Evolutionary conservation across 2,888 invertebrate genomes (phyloP).

Genomic region (Carcina quercana): DNA sequence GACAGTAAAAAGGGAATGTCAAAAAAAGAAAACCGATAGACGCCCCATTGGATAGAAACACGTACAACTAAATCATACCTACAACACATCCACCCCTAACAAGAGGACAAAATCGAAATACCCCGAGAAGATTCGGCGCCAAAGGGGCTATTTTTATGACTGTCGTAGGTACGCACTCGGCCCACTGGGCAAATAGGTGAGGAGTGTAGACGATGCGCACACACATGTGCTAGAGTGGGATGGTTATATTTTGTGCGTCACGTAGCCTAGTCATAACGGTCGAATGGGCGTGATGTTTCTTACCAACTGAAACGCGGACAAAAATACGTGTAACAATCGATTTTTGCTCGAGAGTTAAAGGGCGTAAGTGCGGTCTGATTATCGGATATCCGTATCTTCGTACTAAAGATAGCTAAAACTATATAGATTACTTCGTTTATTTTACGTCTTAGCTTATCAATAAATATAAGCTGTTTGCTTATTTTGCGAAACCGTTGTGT

Average conservation of each 20-base stretch:
- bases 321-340: conserved; percentile 73
- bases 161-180: conserved; percentile 69
- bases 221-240: conserved; percentile 64
- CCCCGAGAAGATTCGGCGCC: conserved; percentile 70
- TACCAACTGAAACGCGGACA: conserved; percentile 70
- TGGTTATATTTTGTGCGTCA: conserved; percentile 59
- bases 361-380: conserved; percentile 55
- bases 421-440: too few species aligned
- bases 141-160: conserved; percentile 74
- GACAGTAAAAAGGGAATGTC: too few species aligned
- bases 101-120: conserved; percentile 58
- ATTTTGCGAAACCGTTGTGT: too few species aligned
- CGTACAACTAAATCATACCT: conserved; percentile 47
- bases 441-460: too few species aligned
- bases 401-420: too few species aligned
- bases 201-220: conserved; percentile 43
- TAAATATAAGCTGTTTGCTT: too few species aligned
- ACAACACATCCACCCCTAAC: conserved; percentile 46
- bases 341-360: conserved; percentile 39
- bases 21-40: conserved; percentile 4
- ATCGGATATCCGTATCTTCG: too few species aligned
- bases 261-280: conserved; percentile 72
- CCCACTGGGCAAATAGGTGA: conserved; percentile 70
- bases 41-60: conserved; percentile 18
- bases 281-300: conserved; percentile 75